Evolutionary conservation across 2,797 vertebrate genomes (phyloP), one percentile per base, ranked within the genome.

Genomic region (Coregonus ussuriensis): DNA sequence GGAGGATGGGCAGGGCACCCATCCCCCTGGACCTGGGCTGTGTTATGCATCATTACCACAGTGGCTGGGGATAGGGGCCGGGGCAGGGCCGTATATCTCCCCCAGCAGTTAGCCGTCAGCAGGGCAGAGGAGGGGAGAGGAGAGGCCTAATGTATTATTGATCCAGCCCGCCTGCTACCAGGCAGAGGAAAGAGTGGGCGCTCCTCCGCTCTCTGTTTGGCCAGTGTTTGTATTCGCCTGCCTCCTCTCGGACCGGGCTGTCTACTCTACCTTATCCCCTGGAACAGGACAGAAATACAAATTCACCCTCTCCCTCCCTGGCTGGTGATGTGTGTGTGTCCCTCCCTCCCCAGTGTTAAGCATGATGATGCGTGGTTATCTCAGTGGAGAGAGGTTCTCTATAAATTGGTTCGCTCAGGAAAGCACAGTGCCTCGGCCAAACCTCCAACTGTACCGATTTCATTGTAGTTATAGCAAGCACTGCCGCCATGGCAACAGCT

Each of bases 401-500:
- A 35, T 33, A 5, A 5, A 15, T 68, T 16, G 15, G 66, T 68
- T 68, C 31, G 29, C 66, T 68, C 66, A 35, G 66, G 66, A 35
- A 68, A 68, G 66, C 31, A 7, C 13, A 35, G 68, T 37, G 31
- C 35, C 33, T n/a, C 9, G 6, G 68, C 35, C 31, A 11, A 37
- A 47, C 66, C 68, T 84, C 74, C 77, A 84, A 83, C 82, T 79
- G 59, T 81, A 71, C 52, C 74, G 18, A 59, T 85, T 86, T 83
- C 59, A 75, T 18, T 53, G 35, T 82, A 75, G 82, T 85, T 87
- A 87, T 76, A 90, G 90, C 82, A 86, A 83, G 83, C 87, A 79
- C 82, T 72, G 83, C 91, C 81, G 75, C 91, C 87, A 93, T 93
- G 89, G 91, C 89, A 95, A 94, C 94, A 89, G 41, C 41, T 47